These are phyloP conservation scores for Chromobotia macracanthus DNA, from an alignment of 2,797 vertebrate species.

Conservation along the genomic window DNA sequence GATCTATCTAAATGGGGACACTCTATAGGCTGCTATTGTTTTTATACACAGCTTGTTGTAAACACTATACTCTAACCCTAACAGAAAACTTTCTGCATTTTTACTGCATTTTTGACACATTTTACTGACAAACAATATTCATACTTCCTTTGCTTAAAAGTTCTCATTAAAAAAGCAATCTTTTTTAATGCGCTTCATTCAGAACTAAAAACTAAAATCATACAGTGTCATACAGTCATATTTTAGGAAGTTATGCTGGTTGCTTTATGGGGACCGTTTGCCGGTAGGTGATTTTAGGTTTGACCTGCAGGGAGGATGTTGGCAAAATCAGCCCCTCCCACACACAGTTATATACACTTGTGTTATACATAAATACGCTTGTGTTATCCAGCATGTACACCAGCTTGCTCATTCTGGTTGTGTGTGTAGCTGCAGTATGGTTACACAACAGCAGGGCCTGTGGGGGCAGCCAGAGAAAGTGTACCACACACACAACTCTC, in stretches of 20 bases:
- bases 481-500: slow-evolving; percentile 50
- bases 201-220: no score
- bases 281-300: not conserved
- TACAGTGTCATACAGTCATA: no score
- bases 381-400: slow-evolving; percentile 30
- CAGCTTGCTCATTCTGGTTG: slow-evolving; percentile 36
- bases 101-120: no score
- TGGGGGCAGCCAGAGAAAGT: slow-evolving; percentile 55
- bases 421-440: slow-evolving; percentile 50
- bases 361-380: slow-evolving; percentile 30
- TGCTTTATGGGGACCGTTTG: not conserved
- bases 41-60: no score
- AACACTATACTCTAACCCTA: no score
- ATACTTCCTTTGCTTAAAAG: slow-evolving; percentile 25
- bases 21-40: no score
- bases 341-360: slow-evolving; percentile 27
- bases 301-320: not conserved
- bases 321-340: slow-evolving; percentile 8
- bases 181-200: not conserved
- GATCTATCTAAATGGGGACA: no score
- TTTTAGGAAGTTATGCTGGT: not conserved
- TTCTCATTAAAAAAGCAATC: no score
- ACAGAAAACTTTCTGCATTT: no score
- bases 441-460: slow-evolving; percentile 57
- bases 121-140: slow-evolving; percentile 7